Evolutionary conservation across 1,140 invertebrate genomes (phyloP).

Genomic region (Aphelenchoides fujianensis): DNA sequence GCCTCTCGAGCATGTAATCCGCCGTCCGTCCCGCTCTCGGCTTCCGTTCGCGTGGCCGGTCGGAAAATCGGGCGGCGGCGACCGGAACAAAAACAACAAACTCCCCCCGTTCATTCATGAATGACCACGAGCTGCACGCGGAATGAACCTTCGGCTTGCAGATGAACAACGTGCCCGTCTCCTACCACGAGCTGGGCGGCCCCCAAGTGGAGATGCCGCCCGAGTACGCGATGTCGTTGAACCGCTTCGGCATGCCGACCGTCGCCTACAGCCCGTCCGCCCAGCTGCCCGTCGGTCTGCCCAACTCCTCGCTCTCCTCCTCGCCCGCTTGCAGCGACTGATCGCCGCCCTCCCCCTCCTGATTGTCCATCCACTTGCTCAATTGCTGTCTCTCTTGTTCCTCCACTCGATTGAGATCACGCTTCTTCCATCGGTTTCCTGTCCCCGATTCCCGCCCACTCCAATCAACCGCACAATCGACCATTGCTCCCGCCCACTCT

Average conservation of each 20-base stretch:
- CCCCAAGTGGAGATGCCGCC: background rate
- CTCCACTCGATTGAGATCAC: background rate
- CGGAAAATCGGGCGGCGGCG: background rate
- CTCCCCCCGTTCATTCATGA: too few relatives aligned
- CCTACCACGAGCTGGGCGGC: background rate
- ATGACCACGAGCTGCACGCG: background rate
- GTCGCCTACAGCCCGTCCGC: slow-evolving; percentile 2
- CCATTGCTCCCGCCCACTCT: too few relatives aligned
- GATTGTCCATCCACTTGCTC: background rate
- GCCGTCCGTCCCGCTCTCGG: background rate
- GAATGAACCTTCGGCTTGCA: background rate
- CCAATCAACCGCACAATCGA: background rate
- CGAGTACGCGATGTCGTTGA: background rate
- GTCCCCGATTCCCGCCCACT: background rate
- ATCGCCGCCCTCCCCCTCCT: background rate
- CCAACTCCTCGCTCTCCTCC: slow-evolving; percentile 19
- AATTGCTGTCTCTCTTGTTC: background rate
- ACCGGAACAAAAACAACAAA: slow-evolving; percentile 2
- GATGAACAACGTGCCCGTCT: background rate
- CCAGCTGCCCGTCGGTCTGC: slow-evolving; percentile 7
- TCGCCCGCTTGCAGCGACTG: slow-evolving; percentile 16
- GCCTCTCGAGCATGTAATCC: slow-evolving; percentile 2
- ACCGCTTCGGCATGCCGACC: background rate
- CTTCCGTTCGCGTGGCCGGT: background rate
- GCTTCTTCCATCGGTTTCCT: background rate